phyloP scores from a whole-genome alignment of 1,140 invertebrate genomes.

The Homalodisca vitripennis region DNA sequence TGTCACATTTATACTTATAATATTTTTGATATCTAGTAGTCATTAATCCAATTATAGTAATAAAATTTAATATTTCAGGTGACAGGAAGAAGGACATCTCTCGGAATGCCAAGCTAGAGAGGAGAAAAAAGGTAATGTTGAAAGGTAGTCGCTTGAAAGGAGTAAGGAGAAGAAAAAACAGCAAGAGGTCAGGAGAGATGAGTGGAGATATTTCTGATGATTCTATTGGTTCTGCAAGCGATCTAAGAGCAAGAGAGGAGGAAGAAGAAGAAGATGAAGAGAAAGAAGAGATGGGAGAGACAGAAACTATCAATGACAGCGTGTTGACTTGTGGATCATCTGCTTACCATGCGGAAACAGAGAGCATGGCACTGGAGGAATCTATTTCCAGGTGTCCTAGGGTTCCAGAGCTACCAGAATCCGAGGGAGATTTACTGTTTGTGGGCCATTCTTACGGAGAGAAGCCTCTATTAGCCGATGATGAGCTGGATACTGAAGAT shows the following conservation, averaged over 20 bases:
- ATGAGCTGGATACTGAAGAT: conserved; percentile 69
- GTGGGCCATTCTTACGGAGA: conserved; percentile 79
- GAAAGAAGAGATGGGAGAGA: conserved; percentile 46
- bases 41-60: no score
- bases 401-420: conserved; percentile 36
- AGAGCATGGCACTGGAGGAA: conserved; percentile 52
- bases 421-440: conserved; percentile 54
- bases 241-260: conserved; percentile 63
- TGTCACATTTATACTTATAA: no score
- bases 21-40: no score
- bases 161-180: conserved; percentile 32
- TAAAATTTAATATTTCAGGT: conserved; percentile 6
- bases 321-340: conserved; percentile 66
- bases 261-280: conserved; percentile 54
- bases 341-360: conserved; percentile 69
- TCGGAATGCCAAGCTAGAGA: conserved; percentile 17
- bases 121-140: conserved; percentile 12
- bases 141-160: conserved; percentile 29
- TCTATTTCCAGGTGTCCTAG: conserved; percentile 36
- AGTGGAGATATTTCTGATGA: conserved; percentile 58
- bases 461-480: conserved; percentile 72
- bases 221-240: conserved; percentile 73
- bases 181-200: conserved; percentile 43
- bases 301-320: conserved; percentile 64
- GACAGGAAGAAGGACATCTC: conserved; percentile 1